phyloP scores from a whole-genome alignment of 2,797 vertebrate species.

The Lepus townsendii region DNA sequence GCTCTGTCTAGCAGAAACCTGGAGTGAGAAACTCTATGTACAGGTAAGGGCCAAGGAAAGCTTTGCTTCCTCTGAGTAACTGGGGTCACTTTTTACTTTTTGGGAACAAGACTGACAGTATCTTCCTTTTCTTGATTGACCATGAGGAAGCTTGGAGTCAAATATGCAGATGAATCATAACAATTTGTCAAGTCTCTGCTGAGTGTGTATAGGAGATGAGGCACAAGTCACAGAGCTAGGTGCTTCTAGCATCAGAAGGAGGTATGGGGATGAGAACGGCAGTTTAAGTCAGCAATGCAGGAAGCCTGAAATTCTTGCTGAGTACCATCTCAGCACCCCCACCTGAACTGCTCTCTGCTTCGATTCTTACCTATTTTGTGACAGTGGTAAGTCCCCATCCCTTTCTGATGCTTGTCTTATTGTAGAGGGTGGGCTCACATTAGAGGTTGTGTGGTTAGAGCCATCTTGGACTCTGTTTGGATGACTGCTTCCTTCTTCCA shows the following conservation, averaged over 20 bases:
- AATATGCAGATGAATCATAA: background rate
- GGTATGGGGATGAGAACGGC: background rate
- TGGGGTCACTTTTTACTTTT: background rate
- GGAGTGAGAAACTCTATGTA: background rate
- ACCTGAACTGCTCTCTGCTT: background rate
- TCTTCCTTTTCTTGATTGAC: background rate
- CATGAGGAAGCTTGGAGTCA: background rate
- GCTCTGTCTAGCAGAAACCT: conserved; percentile 12
- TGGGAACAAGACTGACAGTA: background rate
- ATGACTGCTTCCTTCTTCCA: background rate
- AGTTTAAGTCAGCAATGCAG: background rate
- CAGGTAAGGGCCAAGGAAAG: background rate
- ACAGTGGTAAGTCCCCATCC: too few relatives aligned
- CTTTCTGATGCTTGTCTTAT: background rate
- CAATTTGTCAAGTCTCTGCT: too few relatives aligned
- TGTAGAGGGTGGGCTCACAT: background rate
- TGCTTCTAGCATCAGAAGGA: background rate
- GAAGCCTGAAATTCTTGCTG: background rate
- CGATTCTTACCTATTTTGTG: background rate
- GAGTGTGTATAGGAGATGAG: background rate
- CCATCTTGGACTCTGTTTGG: fast-evolving
- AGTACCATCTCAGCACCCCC: fast-evolving
- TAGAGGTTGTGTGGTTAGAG: background rate
- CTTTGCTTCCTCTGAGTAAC: background rate
- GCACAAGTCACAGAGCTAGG: background rate